phyloP scores from a whole-genome alignment of 2,797 vertebrate species.

The Sebastes minor region DNA sequence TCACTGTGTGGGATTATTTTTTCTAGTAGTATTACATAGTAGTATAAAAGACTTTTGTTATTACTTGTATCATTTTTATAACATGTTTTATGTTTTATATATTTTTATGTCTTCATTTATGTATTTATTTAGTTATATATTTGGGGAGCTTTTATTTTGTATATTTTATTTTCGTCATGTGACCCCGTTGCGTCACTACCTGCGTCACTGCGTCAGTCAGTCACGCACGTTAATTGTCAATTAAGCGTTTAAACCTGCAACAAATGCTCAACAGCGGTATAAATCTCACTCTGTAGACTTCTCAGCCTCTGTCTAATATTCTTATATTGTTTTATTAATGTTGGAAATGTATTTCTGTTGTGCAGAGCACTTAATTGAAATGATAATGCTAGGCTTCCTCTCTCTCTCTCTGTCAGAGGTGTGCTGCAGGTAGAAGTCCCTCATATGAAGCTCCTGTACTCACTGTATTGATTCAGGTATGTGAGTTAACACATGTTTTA shows the following conservation, averaged over 20 bases:
- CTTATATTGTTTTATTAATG: background rate
- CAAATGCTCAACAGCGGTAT: background rate
- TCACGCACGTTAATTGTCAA: background rate
- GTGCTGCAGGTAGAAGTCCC: background rate
- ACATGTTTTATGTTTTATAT: background rate
- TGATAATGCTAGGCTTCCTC: background rate
- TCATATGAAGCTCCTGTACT: background rate
- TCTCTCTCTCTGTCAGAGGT: background rate
- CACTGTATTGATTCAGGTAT: background rate
- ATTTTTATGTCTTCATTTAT: background rate
- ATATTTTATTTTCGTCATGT: background rate
- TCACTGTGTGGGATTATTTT: background rate
- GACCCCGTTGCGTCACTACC: background rate
- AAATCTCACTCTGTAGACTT: accelerated
- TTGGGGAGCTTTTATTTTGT: background rate
- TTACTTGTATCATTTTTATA: background rate
- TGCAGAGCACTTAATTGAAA: background rate
- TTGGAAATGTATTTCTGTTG: background rate
- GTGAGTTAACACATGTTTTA: background rate
- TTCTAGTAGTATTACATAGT: background rate
- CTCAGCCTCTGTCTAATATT: background rate
- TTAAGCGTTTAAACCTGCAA: background rate
- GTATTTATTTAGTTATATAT: background rate
- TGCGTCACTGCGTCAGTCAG: background rate
- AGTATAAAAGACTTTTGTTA: accelerated